Conservation (phyloP, 1,140 invertebrate species). For the Brachionus manjavacas region DNA sequence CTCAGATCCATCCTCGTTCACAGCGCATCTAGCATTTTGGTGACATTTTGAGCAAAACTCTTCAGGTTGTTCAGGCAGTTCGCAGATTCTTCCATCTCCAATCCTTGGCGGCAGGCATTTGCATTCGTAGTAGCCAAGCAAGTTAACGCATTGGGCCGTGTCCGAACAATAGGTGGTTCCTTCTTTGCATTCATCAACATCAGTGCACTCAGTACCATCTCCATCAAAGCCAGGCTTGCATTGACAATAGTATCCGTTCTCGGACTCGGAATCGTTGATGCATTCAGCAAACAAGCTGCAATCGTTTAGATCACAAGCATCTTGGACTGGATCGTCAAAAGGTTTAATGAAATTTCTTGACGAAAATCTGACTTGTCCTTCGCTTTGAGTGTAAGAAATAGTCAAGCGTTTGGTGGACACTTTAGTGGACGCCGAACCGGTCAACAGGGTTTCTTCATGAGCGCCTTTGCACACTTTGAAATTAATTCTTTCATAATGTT, state of each 20-base stretch:
- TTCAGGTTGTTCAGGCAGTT: neutral
- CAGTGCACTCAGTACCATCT: neutral
- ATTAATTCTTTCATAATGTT: conserved; percentile 27
- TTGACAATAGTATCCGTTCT: conserved; percentile 40
- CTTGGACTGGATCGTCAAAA: neutral
- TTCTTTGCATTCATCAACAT: conserved; percentile 28
- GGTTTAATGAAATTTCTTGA: conserved; percentile 29
- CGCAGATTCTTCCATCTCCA: conserved; percentile 23
- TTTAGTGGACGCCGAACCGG: neutral
- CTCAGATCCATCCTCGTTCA: neutral
- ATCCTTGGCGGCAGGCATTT: neutral
- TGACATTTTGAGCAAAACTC: conserved; percentile 21
- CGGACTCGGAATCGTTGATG: conserved; percentile 3
- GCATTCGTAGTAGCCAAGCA: conserved; percentile 23
- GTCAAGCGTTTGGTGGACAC: conserved; percentile 34
- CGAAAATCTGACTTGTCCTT: conserved; percentile 37
- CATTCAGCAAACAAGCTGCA: conserved; percentile 33
- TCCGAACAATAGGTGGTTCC: conserved; percentile 24
- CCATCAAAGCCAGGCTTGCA: conserved; percentile 42
- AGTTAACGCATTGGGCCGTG: conserved; percentile 9
- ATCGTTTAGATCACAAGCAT: conserved; percentile 12
- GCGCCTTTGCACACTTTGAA: conserved; percentile 30
- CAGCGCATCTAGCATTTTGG: conserved; percentile 3
- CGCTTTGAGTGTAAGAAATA: conserved; percentile 10
- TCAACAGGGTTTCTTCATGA: neutral